Base-by-base conservation (phyloP, 1,140 invertebrate genomes). In the Drosophila saltans region DNA sequence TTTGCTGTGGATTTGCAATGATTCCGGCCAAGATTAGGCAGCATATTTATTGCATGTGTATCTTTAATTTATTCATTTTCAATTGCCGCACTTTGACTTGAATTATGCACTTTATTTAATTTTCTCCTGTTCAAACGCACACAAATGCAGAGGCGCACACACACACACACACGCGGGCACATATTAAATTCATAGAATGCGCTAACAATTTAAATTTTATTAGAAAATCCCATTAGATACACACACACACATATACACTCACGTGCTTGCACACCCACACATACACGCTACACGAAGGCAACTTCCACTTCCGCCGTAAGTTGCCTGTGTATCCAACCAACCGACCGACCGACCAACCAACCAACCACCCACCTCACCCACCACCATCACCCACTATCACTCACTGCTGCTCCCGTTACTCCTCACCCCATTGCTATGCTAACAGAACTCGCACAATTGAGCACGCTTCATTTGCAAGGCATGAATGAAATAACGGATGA, bases 181-280 rank as follows among this genome's bases (percentile, higher is more conserved):
- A 80, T 80, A 72, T 78, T 83, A 80, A 88, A 89, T 88, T 80
- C 63, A 74, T 80, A 60, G 77, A 61, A 73, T 28, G 65, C 59
- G 80, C 62, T 73, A 83, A 86, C 80, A 89, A 83, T 88, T 88
- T 83, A 83, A 89, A 88, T 89, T 80, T 83, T 89, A 88, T 88
- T 88, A 80, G 84, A 89, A 88, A 89, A 88, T 83, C 83, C 83
- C 84, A 86, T 88, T 88, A 89, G 84, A 89, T 88, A 85, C 78
- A 85, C 73, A 84, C 65, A 72, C 67, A 84, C 61, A 68, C 43
- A 65, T 55, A 74, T 9, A 43, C 21, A 55, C 39, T 43, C 16
- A 41, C 45, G 43, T 10, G 52, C 39, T 7, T 9, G 3, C 21
- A 52, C 21, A 45, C 45, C 7, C 43, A 16, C 16, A 48, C 45